Evolutionary conservation across 1,140 invertebrate genomes (phyloP).

Genomic region (Diachasmimorpha longicaudata): DNA sequence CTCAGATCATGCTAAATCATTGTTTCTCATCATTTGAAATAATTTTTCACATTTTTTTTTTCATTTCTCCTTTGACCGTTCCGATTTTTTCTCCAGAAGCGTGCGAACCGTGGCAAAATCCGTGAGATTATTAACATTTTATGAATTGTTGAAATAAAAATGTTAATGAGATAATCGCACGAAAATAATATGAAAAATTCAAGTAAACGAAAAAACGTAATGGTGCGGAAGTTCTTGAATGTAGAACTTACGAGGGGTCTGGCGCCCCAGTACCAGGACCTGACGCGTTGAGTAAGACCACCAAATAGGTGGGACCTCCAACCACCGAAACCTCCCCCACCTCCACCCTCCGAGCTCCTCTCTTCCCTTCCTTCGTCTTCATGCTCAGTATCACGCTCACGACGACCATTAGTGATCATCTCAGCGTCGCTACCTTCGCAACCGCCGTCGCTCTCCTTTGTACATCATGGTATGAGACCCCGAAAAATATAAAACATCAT

Average conservation of each 20-base stretch:
- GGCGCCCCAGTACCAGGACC: conserved; percentile 91
- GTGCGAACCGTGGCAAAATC: neutral
- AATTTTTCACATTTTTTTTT: neutral
- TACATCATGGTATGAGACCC: conserved; percentile 34
- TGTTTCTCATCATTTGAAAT: neutral
- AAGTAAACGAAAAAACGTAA: conserved; percentile 22
- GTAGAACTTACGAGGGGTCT: conserved; percentile 87
- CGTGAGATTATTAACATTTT: neutral
- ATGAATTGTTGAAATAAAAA: neutral
- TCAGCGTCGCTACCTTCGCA: conserved; percentile 63
- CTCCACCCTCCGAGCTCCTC: conserved; percentile 60
- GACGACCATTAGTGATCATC: conserved; percentile 60
- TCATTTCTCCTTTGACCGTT: neutral
- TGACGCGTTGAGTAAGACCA: conserved; percentile 91
- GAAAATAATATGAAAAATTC: conserved; percentile 6
- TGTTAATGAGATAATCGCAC: neutral
- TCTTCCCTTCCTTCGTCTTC: conserved; percentile 61
- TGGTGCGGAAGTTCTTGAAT: conserved; percentile 30
- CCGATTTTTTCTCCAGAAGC: neutral
- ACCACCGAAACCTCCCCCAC: conserved; percentile 86
- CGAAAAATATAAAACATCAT: conserved; percentile 43
- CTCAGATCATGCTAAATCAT: neutral
- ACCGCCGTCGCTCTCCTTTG: conserved; percentile 59
- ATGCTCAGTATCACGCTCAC: conserved; percentile 60
- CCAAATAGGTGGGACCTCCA: conserved; percentile 84